phyloP scores from a whole-genome alignment of 2,797 vertebrate species.

The Scolopax bukidnonensis region DNA sequence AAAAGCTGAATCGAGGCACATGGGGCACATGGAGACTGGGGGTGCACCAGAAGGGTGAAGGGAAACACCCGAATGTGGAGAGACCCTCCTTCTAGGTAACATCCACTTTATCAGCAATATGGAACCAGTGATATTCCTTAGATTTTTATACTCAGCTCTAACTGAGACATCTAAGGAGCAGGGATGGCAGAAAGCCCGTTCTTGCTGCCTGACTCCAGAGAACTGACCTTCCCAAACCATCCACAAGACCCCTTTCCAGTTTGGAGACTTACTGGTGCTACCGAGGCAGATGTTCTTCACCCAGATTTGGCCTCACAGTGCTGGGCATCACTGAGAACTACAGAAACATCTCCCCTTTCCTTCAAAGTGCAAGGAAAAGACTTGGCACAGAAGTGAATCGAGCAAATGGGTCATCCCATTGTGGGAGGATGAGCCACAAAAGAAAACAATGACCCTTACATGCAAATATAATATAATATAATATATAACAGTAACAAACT shows the following conservation, averaged over 20 bases:
- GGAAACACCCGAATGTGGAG: accelerated
- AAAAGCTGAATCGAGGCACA: not conserved
- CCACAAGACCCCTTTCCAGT: not conserved
- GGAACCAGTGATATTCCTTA: not conserved
- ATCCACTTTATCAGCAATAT: not conserved
- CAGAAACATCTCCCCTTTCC: not conserved
- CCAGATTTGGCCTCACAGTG: accelerated
- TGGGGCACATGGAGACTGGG: accelerated
- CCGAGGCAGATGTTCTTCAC: not conserved
- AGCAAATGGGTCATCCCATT: not conserved
- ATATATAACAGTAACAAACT: not conserved
- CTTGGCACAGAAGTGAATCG: accelerated
- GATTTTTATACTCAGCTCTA: not conserved
- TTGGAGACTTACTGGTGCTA: not conserved
- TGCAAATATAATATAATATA: accelerated
- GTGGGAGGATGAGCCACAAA: not conserved
- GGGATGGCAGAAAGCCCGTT: not conserved
- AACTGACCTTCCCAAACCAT: not conserved
- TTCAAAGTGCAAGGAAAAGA: not conserved
- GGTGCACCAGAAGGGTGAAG: not conserved
- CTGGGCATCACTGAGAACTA: not conserved
- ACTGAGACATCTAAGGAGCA: not conserved
- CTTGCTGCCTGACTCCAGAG: not conserved
- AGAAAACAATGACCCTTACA: accelerated
- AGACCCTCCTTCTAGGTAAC: not conserved